Base-by-base conservation (phyloP, 2,888 invertebrate species). In the Tetragonisca angustula region DNA sequence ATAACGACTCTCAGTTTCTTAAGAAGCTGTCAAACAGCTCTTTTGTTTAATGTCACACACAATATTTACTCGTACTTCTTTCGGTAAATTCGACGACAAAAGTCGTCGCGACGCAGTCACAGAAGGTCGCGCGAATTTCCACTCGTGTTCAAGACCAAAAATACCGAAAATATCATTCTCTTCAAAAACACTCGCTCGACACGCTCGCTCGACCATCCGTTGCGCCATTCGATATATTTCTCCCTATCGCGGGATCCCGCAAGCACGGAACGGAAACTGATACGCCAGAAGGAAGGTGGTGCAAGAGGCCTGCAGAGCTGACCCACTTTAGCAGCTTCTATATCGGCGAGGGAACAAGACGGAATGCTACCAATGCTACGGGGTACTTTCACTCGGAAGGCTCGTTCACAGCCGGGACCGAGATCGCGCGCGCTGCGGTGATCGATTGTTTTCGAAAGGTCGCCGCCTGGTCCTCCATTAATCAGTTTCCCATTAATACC, bases 391-490 rank as follows among this genome's bases (percentile, higher is more conserved):
- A 93, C 93, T 92, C 89, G 89, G 89, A 89, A 89, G 89, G 88
- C 85, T 90, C 85, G 83, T 87, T 88, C 85, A 86, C 86, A 90
- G 87, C 80, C 86, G 86, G 88, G 86, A 87, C 87, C 86, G 80
- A 43, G 43, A 61, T 24, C 56, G 86, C 84, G 81, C 84, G 86
- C 43, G 9, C 43, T 1, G 43, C 43, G 43, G 84, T 90, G 89
- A 91, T 92, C 92, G 90, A 92, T 92, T 91, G 91, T 92, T 92
- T 92, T 91, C 89, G 87, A 92, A 92, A 92, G 92, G 92, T 92
- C 92, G 89, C 89, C 88, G 82, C 79, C 90, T 86, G 90, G 90
- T 88, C 90, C 90, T 88, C 89, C 88, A 91, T 91, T 91, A 91
- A 86, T 85, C 84, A 75, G 87, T 90, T 64, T 90, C 90, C 90